Evolutionary conservation across 2,113 vertebrate species (phyloP), one percentile per base, ranked within the genome.

Genomic region (Proteles cristata): DNA sequence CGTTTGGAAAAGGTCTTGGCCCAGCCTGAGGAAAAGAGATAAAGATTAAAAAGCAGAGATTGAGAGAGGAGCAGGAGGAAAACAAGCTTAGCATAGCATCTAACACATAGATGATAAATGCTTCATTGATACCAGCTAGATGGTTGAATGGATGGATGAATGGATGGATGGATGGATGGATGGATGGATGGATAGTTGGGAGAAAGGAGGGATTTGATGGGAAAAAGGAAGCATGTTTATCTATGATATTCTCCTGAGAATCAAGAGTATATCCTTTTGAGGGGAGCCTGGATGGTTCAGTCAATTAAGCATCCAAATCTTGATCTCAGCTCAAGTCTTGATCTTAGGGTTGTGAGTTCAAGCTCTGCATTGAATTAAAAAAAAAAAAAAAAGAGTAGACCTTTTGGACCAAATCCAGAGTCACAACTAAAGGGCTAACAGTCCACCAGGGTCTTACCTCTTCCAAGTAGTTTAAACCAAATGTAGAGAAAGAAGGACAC

Each of bases 1-100:
- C 88, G 17, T 95, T 98, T 69, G 90, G 91, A 96, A 87, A 95
- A 97, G 97, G 71, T 89, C 97, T 96, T 39, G 55, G 93, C 48
- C 93, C 55, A 73, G 92, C 33, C 80, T 50, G 26, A 28, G 71
- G 92, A 85, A 73, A 53, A 31, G 53, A 83, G 43, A 17, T 50
- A 68, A 48, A 69, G 82, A 16, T 26, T 73, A 45, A 55, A 11
- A 91, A 55, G 87, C 39, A 85, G 11, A 50, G 45, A 17, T 5
- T 53, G 82, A 31, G 45, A 17, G 17, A 28, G 58, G 28, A 4
- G 71, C 33, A 89, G 45, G 76, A 14, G 33, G 26, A 26, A 58
- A 35, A 74, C 55, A 94, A 88, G n/a, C 17, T 88, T 74, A 92
- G 65, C 83, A 82, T 8, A 58, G 9, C 10, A 2, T 74, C 76